Percentiles rank a stretch among this genome's conserved stretches.
phyloP scores from a whole-genome alignment of 2,888 invertebrate species.

The Caenorhabditis japonica region DNA sequence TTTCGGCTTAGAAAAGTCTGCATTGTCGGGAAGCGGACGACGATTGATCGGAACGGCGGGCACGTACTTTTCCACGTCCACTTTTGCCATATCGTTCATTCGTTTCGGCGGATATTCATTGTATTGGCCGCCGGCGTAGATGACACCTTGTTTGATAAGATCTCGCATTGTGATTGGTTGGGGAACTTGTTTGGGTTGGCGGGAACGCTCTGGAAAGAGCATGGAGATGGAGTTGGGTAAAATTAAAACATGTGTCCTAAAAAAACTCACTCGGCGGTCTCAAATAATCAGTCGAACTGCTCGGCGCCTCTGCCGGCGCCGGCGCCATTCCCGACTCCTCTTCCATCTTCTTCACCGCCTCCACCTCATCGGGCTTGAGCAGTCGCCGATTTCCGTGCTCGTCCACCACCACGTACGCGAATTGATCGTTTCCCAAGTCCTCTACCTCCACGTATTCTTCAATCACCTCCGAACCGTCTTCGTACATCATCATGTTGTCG shows the following conservation, averaged over 20 bases:
- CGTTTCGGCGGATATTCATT: not conserved
- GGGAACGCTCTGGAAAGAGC: no score
- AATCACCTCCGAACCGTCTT: slow-evolving; percentile 29
- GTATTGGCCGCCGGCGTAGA: slow-evolving; percentile 7
- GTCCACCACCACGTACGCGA: slow-evolving; percentile 27
- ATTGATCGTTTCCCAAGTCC: slow-evolving; percentile 15
- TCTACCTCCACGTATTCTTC: slow-evolving; percentile 38
- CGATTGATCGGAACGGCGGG: slow-evolving; percentile 21
- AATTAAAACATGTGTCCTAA: no score
- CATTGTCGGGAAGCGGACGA: slow-evolving; percentile 19
- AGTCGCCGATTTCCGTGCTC: slow-evolving; percentile 28
- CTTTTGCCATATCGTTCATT: slow-evolving; percentile 26
- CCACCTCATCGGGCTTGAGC: slow-evolving; percentile 22
- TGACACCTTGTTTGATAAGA: not conserved
- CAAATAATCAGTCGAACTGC: no score
- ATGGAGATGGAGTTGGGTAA: no score
- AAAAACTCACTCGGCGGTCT: slow-evolving; percentile 15
- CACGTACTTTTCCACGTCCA: slow-evolving; percentile 37
- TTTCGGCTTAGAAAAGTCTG: slow-evolving; percentile 14
- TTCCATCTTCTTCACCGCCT: slow-evolving; percentile 18
- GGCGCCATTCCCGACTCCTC: slow-evolving; percentile 7
- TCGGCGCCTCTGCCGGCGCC: not conserved
- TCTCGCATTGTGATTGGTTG: slow-evolving; percentile 3
- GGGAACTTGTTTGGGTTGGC: no score
- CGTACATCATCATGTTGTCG: slow-evolving; percentile 25